A percentile compares a stretch with the other conserved stretches of the same genome.
phyloP scores from a whole-genome alignment of 2,797 vertebrate species.

The Sorex maritimensis region DNA sequence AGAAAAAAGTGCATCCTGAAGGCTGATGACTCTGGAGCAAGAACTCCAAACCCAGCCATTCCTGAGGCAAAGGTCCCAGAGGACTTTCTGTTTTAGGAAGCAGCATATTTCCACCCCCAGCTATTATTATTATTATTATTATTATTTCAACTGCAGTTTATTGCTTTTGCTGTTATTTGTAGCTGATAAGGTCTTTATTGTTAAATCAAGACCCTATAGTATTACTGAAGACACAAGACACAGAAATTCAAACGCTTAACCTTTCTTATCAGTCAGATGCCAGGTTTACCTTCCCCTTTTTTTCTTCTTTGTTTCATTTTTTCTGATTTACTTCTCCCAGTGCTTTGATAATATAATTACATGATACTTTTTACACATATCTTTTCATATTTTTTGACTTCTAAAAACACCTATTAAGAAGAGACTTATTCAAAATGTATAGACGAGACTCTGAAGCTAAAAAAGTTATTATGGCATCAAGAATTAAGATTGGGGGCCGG shows the following conservation, averaged over 20 bases:
- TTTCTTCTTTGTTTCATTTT: no score
- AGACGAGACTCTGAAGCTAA: constrained; percentile 15
- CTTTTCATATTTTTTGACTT: neutral
- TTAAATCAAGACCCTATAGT: constrained; percentile 1
- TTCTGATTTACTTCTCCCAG: neutral
- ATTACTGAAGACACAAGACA: neutral
- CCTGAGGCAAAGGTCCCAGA: neutral
- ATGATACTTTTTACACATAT: neutral
- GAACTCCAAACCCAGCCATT: neutral
- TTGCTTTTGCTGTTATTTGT: constrained; percentile 19
- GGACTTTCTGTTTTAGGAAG: no score
- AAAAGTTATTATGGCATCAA: constrained; percentile 7
- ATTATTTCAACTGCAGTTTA: neutral
- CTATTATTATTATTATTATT: neutral
- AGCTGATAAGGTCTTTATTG: neutral
- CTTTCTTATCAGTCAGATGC: neutral
- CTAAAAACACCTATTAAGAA: neutral
- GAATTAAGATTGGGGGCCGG: no score
- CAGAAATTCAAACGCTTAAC: neutral
- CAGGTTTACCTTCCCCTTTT: neutral
- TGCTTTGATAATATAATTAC: constrained; percentile 26
- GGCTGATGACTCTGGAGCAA: no score
- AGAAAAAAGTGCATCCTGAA: no score
- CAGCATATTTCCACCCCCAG: no score
- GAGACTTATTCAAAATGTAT: neutral